Conservation (phyloP, 2,797 vertebrate genomes). For the Channa striata region DNA sequence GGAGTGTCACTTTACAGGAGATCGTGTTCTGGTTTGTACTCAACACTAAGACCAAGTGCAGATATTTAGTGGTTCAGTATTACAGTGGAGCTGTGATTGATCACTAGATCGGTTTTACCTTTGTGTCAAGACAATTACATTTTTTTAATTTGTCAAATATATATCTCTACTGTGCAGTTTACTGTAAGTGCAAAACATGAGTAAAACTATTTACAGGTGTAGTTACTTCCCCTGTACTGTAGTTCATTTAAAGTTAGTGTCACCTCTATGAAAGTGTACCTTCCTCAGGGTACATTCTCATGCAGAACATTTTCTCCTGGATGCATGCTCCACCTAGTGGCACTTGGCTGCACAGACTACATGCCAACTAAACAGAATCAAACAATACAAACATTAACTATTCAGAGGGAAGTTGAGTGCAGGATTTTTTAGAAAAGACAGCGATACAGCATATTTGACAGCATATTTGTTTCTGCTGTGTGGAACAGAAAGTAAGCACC, state of each 20-base stretch:
- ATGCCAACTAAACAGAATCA: too few species aligned
- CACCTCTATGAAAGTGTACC: neutral
- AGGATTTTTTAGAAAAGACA: too few species aligned
- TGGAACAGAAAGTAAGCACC: constrained; percentile 4
- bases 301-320: constrained; percentile 16
- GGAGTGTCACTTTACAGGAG: constrained; percentile 44
- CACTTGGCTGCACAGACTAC: constrained; percentile 1
- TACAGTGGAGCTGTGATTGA: neutral
- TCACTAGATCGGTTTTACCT: neutral
- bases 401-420: too few species aligned
- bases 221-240: neutral
- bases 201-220: neutral
- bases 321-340: constrained; percentile 66
- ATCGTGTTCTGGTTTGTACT: constrained; percentile 34
- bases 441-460: too few species aligned
- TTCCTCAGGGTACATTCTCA: neutral
- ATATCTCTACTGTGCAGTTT: neutral
- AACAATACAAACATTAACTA: too few species aligned
- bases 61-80: constrained; percentile 6
- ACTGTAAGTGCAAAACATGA: neutral
- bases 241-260: neutral
- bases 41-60: constrained; percentile 15
- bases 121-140: too few species aligned
- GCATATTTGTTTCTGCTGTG: too few species aligned
- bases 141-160: too few species aligned